These are phyloP conservation scores for Synergus gifuensis DNA, from an alignment of 2,888 invertebrate genomes.

Conservation along the genomic window DNA sequence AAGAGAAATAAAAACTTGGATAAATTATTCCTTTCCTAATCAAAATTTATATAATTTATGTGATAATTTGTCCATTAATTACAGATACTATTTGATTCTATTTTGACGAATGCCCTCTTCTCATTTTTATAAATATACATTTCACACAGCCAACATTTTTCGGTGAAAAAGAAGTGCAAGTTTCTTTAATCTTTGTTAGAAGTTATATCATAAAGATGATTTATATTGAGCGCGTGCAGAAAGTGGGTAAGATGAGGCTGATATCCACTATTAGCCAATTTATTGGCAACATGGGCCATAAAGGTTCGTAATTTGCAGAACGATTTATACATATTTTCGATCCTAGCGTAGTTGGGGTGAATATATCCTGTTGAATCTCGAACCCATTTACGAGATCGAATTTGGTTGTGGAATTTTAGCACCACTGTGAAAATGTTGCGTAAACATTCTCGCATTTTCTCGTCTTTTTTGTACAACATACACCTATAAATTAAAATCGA, in stretches of 20 bases:
- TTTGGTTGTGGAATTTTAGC: slow-evolving; percentile 84
- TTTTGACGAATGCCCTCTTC: neutral
- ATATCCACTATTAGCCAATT: slow-evolving; percentile 83
- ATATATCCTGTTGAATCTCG: slow-evolving; percentile 78
- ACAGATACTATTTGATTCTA: too few species aligned
- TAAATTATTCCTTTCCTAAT: neutral
- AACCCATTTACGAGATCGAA: slow-evolving; percentile 81
- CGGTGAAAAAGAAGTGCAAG: neutral
- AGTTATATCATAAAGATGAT: slow-evolving; percentile 76
- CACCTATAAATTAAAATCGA: slow-evolving; percentile 78
- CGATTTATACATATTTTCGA: slow-evolving; percentile 81
- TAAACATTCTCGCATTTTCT: slow-evolving; percentile 84
- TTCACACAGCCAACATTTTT: neutral
- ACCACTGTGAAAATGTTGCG: slow-evolving; percentile 87
- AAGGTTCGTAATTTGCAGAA: slow-evolving; percentile 82
- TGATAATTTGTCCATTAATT: neutral
- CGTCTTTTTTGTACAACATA: slow-evolving; percentile 85
- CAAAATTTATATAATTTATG: too few species aligned
- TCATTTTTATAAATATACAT: neutral
- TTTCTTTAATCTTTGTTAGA: slow-evolving; percentile 38
- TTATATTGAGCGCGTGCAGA: slow-evolving; percentile 83
- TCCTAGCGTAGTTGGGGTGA: slow-evolving; percentile 81
- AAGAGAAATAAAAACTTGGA: neutral
- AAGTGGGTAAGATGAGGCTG: slow-evolving; percentile 84
- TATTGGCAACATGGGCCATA: slow-evolving; percentile 82